Base-by-base conservation (phyloP, 1,140 invertebrate genomes). In the Centruroides sculpturatus region DNA sequence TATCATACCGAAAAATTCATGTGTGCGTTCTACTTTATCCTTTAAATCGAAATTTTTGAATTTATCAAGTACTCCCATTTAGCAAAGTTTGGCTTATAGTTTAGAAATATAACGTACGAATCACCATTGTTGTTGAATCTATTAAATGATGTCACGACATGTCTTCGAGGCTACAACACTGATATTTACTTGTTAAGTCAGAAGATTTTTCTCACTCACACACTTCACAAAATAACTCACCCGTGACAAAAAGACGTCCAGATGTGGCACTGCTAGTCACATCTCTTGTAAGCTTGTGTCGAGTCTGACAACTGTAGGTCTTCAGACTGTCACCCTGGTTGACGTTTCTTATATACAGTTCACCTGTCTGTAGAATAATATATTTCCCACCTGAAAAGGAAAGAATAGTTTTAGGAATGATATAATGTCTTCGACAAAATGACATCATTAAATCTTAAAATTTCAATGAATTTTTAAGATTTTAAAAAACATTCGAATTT, bases 321-420 rank as follows among this genome's bases (percentile, higher is more conserved):
- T 57, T 62, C 46, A 60, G 57, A 13, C 64, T 65, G 48, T 69
- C 68, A 3, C 53, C 52, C 35, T 62, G 62, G 10, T 56, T 59
- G 6, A 69, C 68, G 8, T 59, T 50, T 35, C 64, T 56, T 13
- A 69, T 69, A 46, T 66, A 63, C 5, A 69, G 62, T 35, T 69
- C 67, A 4, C 71, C 71, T 7, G 64, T 68, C 3, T 66, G 60
- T 41, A 71, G 67, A 3, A 72, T 66, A 34, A 64, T 67, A 57
- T 70, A 72, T 13, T 68, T 60, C 6, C 69, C 70, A 36, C 69
- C 70, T 71, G 57, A 4, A 56, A 62, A 69, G 58, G 68, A 74
- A 12, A 59, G 63, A 9, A 8, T 6, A 41, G 5, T 41, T 41
- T 41, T 6, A 41, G 71, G 71, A 57, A 49, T 34, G 54, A 75